Conservation (phyloP, 2,113 vertebrate species). For the Otolemur garnettii region DNA sequence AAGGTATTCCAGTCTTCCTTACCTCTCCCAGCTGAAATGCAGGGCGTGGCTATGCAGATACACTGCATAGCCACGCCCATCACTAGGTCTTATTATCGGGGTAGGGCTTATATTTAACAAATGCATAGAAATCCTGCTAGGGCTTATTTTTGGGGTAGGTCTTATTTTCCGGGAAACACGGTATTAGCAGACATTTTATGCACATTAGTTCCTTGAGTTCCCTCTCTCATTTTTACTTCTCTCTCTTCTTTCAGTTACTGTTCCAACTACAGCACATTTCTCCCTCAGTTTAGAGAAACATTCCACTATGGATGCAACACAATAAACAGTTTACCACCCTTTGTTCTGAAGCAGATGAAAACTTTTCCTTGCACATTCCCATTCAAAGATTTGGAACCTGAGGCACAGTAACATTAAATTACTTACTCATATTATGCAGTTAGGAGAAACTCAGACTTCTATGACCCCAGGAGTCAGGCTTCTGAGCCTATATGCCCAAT, state of each 20-base stretch:
- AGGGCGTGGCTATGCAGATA: too few species aligned
- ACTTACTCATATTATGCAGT: background rate
- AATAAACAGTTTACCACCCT: background rate
- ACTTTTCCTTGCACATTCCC: background rate
- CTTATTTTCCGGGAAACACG: too few species aligned
- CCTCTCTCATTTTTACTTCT: background rate
- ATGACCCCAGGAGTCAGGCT: background rate
- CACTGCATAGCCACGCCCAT: too few species aligned
- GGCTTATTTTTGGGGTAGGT: too few species aligned
- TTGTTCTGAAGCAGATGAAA: background rate
- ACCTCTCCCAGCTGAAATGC: too few species aligned
- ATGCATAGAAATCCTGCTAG: too few species aligned
- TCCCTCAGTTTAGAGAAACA: background rate
- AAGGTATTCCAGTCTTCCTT: too few species aligned
- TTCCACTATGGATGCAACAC: background rate
- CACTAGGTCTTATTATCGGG: too few species aligned
- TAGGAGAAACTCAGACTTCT: background rate
- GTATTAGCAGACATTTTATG: background rate
- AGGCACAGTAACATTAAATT: background rate
- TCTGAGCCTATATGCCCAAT: background rate
- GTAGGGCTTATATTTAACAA: too few species aligned
- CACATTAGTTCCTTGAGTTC: background rate
- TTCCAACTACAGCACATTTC: background rate
- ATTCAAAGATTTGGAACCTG: conserved; percentile 5
- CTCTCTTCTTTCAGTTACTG: background rate